phyloP scores from a whole-genome alignment of 1,140 invertebrate species.

The Subanguina moxae region DNA sequence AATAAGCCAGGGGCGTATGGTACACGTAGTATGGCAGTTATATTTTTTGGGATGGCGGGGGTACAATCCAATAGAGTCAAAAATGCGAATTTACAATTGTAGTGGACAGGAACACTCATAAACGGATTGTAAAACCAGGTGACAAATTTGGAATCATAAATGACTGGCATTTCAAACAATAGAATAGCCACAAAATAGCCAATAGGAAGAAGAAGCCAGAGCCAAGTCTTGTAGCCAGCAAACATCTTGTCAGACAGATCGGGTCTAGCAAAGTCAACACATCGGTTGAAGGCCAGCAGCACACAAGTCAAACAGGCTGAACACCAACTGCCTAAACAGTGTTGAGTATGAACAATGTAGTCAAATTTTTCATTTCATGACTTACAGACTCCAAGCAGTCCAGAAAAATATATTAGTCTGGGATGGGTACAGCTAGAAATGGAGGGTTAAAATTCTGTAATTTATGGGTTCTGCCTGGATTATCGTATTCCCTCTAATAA shows the following conservation, averaged over 20 bases:
- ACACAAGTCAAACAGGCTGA: slow-evolving; percentile 28
- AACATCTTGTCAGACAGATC: slow-evolving; percentile 34
- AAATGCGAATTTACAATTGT: no score
- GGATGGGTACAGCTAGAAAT: slow-evolving; percentile 23
- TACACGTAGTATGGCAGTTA: no score
- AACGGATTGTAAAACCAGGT: slow-evolving; percentile 34
- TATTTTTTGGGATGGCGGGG: no score
- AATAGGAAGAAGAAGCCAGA: slow-evolving; percentile 22
- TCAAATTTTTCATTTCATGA: neutral
- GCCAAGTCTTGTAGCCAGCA: slow-evolving; percentile 18
- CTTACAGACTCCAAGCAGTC: slow-evolving; percentile 22
- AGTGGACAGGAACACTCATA: neutral
- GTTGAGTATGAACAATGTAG: no score
- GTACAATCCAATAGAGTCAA: no score
- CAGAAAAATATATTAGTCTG: slow-evolving; percentile 24
- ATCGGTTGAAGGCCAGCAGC: slow-evolving; percentile 29
- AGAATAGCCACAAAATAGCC: slow-evolving; percentile 1
- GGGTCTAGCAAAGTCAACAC: slow-evolving; percentile 18
- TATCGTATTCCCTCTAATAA: no score
- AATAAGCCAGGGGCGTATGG: no score
- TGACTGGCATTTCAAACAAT: slow-evolving; percentile 23
- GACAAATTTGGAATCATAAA: slow-evolving; percentile 20
- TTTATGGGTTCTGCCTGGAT: no score
- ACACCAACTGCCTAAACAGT: slow-evolving; percentile 26
- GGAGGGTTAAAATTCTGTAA: no score